Conservation (phyloP, 2,113 vertebrate genomes). For the Paedocypris sp. region DNA sequence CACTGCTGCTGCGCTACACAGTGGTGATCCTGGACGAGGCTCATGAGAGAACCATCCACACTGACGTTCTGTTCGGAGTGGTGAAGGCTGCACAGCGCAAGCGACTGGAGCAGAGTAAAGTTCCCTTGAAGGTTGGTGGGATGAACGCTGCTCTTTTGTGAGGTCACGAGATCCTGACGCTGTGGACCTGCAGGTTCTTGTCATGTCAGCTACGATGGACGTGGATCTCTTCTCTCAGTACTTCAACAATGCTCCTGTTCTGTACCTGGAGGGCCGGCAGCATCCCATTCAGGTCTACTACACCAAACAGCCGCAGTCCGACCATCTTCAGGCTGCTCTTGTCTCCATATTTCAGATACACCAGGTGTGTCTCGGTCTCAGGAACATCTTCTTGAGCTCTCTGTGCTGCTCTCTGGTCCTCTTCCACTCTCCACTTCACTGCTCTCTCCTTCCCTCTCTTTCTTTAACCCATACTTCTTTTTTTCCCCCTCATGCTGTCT, state of each 20-base stretch:
- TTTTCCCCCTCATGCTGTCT: no score
- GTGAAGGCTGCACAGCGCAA: conserved; percentile 79
- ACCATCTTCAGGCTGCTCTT: conserved; percentile 91
- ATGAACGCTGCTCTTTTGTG: background rate
- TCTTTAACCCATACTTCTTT: no score
- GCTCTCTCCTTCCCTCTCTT: no score
- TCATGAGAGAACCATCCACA: conserved; percentile 88
- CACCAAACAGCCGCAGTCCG: conserved; percentile 82
- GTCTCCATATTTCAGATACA: conserved; percentile 92
- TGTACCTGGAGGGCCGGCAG: conserved; percentile 89
- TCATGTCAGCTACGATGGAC: conserved; percentile 98
- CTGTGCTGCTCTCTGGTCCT: no score
- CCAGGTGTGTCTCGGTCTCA: conserved; percentile 78
- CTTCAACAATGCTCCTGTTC: conserved; percentile 82
- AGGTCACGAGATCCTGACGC: background rate
- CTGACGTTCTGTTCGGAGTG: conserved; percentile 88
- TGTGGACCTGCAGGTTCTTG: conserved; percentile 61
- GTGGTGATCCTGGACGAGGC: conserved; percentile 88
- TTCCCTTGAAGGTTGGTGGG: conserved; percentile 69
- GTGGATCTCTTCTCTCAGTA: conserved; percentile 93
- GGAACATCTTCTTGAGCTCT: no score
- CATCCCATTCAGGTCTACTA: conserved; percentile 90
- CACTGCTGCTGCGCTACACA: conserved; percentile 75
- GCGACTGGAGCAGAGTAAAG: conserved; percentile 70
- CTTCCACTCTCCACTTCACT: no score